phyloP scores from a whole-genome alignment of 92 coral and sea anemone genomes.

The Meandrina meandrites region DNA sequence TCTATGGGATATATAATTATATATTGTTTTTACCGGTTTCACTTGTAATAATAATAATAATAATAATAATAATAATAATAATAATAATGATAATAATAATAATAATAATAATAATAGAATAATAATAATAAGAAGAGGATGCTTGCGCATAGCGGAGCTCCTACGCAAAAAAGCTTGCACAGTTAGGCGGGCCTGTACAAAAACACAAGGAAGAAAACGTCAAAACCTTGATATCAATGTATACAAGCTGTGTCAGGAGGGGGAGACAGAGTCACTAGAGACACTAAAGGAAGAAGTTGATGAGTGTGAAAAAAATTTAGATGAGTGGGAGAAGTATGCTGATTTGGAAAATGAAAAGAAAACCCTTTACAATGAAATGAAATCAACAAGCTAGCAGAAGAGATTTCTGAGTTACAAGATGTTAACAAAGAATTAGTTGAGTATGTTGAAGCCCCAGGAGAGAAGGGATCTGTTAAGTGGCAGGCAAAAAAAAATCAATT shows the following conservation, averaged over 20 bases:
- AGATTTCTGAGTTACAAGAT: slow-evolving; percentile 44
- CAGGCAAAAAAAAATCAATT: slow-evolving; percentile 56
- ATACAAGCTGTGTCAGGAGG: too few species aligned
- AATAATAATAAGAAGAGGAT: background rate
- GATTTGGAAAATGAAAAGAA: slow-evolving; percentile 59
- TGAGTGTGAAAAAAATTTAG: slow-evolving; percentile 43
- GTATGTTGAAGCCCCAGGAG: slow-evolving; percentile 55
- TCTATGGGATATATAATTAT: too few species aligned
- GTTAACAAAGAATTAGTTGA: slow-evolving; percentile 55
- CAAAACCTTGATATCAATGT: background rate
- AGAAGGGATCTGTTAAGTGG: slow-evolving; percentile 36
- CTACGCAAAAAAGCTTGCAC: background rate
- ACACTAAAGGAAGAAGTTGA: slow-evolving; percentile 45
- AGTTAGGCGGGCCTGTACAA: background rate
- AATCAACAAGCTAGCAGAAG: slow-evolving; percentile 44
- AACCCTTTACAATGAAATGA: slow-evolving; percentile 50
- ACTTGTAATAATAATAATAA: too few species aligned
- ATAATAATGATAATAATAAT: too few species aligned
- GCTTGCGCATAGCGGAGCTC: background rate
- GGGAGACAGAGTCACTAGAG: slow-evolving; percentile 58
- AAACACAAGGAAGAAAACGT: background rate
- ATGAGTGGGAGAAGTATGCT: slow-evolving; percentile 51
- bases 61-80: too few species aligned
- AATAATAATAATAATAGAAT: background rate
- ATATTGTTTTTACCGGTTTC: too few species aligned